These are phyloP conservation scores for Tolypeutes matacus DNA, from an alignment of 2,797 vertebrate genomes.

Conservation along the genomic window DNA sequence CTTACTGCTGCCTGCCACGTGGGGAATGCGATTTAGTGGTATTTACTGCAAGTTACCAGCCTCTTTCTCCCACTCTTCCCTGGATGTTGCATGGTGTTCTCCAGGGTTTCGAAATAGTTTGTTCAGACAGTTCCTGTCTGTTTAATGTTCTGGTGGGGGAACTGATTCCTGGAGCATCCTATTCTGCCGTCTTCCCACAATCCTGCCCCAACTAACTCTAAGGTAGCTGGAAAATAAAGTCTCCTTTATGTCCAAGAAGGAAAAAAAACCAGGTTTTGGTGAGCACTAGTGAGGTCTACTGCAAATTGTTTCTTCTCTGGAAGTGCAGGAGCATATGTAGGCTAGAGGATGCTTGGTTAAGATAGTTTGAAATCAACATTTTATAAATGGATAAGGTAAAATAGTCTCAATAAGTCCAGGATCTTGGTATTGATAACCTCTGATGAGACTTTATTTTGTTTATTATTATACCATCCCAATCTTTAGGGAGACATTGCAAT, in stretches of 20 bases:
- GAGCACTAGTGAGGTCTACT: background rate
- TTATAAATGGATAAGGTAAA: background rate
- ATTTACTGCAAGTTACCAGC: too few species aligned
- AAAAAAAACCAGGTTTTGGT: background rate
- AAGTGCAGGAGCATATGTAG: background rate
- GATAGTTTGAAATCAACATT: background rate
- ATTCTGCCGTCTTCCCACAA: too few species aligned
- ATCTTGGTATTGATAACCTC: background rate
- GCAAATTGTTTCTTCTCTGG: background rate
- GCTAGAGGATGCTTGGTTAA: background rate
- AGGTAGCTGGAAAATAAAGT: conserved; percentile 3
- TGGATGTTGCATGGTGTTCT: too few species aligned
- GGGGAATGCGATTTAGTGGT: too few species aligned
- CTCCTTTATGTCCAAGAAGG: background rate
- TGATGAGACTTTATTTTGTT: background rate
- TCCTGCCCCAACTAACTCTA: background rate
- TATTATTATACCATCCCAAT: background rate
- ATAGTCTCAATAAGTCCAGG: background rate
- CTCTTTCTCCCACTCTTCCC: too few species aligned
- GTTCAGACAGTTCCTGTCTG: too few species aligned
- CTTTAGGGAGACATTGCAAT: background rate
- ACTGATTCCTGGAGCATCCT: too few species aligned
- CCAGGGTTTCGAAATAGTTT: too few species aligned
- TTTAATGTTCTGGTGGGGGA: too few species aligned
- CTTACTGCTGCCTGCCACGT: too few species aligned